A percentile compares a stretch with the other conserved stretches of the same genome.
Evolutionary conservation across 2,113 vertebrate genomes (phyloP).

Genomic region (Shinisaurus crocodilurus): DNA sequence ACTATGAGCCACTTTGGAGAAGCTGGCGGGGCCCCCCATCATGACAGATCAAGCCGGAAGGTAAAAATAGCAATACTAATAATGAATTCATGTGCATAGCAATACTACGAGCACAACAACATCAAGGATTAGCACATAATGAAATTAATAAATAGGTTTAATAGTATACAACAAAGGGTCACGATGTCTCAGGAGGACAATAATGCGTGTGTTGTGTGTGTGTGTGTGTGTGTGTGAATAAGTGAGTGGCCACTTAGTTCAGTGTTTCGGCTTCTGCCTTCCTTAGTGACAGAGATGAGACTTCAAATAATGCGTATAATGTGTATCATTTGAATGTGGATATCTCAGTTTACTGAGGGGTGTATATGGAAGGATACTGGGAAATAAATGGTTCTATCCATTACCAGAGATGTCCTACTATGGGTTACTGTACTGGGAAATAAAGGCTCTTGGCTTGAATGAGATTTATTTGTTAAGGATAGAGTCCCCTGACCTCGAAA

Average conservation of each 20-base stretch:
- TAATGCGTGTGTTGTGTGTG: no score
- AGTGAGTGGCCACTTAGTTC: not conserved
- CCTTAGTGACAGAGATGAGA: not conserved
- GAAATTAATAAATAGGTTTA: no score
- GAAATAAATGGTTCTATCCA: not conserved
- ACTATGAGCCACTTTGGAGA: no score
- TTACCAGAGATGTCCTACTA: not conserved
- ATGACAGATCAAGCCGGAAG: not conserved
- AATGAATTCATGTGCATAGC: no score
- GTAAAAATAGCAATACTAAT: not conserved
- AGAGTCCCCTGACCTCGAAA: no score
- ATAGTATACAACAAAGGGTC: no score
- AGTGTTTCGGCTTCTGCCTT: not conserved
- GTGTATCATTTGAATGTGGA: not conserved
- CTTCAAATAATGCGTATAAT: not conserved
- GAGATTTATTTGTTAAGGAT: no score
- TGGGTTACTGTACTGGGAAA: not conserved
- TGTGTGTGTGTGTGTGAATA: not conserved
- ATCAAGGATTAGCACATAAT: not conserved
- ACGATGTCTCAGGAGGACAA: no score
- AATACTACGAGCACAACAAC: not conserved
- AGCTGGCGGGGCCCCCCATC: not conserved
- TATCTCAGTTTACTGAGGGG: not conserved
- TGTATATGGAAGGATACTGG: not conserved
- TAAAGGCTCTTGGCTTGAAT: no score